Base-by-base conservation (phyloP, 2,797 vertebrate genomes). In the Melanotaenia trifasciata region DNA sequence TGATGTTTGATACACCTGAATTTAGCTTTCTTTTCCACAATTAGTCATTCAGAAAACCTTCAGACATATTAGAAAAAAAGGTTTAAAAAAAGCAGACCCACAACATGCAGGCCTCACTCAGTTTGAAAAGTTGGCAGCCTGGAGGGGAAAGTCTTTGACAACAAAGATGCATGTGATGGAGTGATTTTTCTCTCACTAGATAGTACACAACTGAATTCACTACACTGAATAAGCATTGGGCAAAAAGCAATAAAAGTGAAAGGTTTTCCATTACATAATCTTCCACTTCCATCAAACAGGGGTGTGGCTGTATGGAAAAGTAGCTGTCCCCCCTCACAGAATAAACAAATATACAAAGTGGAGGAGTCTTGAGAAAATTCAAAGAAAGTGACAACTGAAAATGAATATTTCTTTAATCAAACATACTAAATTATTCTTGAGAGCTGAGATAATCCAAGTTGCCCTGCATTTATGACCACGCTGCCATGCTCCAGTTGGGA, bases 401-500 rank as follows among this genome's bases (percentile, higher is more conserved):
- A 51, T 3, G 47, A 36, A 72, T 77, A 78, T 76, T 72, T 76
- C 58, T 54, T 75, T 79, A 80, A 87, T 72, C 82, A 72, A 84
- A 84, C 76, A 70, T 53, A 68, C 75, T 43, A 78, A 82, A 85
- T 78, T 71, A 79, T 72, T 77, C 63, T 59, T 18, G 60, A 82
- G 57, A 74, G 79, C 58, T 64, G 53, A 83, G 76, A 87, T 72
- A 76, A 85, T 84, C 80, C 72, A 50, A 61, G 2, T 62, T 78
- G 74, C 58, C 61, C 70, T 26, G 51, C 68, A 67, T 87, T 81
- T 72, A 80, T 24, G 61, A 74, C 58, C 79, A 78, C 72, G 77
- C 62, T 62, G 72, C 79, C 54, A 64, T 4, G 77, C 74, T 90
- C 67, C 77, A 77, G 84, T 86, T 72, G 65, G 77, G 84, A 88